Evolutionary conservation across 2,888 invertebrate species (phyloP).

Genomic region (Trachelus tabidus): DNA sequence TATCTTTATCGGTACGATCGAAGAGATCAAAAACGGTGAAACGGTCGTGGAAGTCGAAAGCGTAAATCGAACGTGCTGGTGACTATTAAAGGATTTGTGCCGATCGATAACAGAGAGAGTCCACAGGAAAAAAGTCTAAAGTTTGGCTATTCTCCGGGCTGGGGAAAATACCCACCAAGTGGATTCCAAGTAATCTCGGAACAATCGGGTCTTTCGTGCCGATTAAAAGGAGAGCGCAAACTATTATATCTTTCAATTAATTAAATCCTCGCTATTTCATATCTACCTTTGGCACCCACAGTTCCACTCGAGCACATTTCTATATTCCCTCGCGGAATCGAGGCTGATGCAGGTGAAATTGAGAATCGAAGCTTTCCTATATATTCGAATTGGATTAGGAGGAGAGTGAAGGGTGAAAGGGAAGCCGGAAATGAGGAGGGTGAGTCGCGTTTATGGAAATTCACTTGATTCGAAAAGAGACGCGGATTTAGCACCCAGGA

Average conservation of each 20-base stretch:
- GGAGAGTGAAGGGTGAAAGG: constrained; percentile 1
- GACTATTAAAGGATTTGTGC: too few species aligned
- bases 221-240: constrained; percentile 50
- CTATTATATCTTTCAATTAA: constrained; percentile 59
- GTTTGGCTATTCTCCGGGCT: too few species aligned
- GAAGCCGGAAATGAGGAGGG: constrained; percentile 18
- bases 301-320: constrained; percentile 20
- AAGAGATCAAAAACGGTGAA: too few species aligned
- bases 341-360: constrained; percentile 14
- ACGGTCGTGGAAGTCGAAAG: too few species aligned
- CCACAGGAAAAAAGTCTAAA: too few species aligned
- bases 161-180: constrained; percentile 23
- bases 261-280: constrained; percentile 64
- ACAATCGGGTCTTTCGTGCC: constrained; percentile 57
- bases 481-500: too few species aligned
- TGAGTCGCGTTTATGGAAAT: constrained; percentile 8
- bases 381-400: neutral
- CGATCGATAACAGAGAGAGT: too few species aligned
- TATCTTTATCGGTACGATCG: neutral
- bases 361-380: constrained; percentile 31
- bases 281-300: constrained; percentile 63
- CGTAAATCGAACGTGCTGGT: too few species aligned
- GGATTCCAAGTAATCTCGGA: constrained; percentile 50
- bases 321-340: neutral
- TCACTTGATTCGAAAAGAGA: too few species aligned